Base-by-base conservation (phyloP, 1,140 invertebrate species). In the Vanessa tameamea region DNA sequence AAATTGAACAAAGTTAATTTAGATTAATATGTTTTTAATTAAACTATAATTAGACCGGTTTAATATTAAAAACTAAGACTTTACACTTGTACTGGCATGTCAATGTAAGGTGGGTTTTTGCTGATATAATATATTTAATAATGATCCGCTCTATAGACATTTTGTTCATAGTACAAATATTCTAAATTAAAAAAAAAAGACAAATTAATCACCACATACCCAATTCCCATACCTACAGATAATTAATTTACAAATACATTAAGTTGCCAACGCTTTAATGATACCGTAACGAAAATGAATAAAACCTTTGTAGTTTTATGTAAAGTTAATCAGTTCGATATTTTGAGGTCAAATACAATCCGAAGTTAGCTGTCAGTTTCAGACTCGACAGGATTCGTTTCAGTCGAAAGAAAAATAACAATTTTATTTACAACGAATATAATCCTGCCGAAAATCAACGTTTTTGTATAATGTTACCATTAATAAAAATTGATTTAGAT, bases 281-380 rank as follows among this genome's bases (percentile, higher is more conserved):
- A 53, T 53, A 9, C 51, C 51, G 5, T 53, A 20, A 16, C 3
- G n/a, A 59, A 59, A 59, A 11, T 59, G 55, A 59, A 59, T 26
- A 59, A 59, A 59, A 26, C 23, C 20, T 20, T 59, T 59, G 0
- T 59, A n/a, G 12, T 2, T 26, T 59, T 59, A 23, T 26, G 11
- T 26, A 14, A 26, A 26, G 55, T 59, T 59, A 59, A 59, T 26
- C 55, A 26, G 12, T 59, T 59, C 23, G 55, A 55, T 0, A 23
- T 26, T 59, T 26, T 59, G 55, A 59, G 55, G 55, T 26, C 55
- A 26, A 51, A 59, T 26, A 59, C 55, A 59, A 26, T 14, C 9
- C 20, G 55, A 59, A 59, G 55, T 59, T 23, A 14, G 20, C 55
- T 26, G 55, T 59, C 55, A 59, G 20, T 59, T n/a, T 31, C 55